These are phyloP conservation scores for Drosophila pachea DNA, from an alignment of 1,140 invertebrate species.

Conservation along the genomic window DNA sequence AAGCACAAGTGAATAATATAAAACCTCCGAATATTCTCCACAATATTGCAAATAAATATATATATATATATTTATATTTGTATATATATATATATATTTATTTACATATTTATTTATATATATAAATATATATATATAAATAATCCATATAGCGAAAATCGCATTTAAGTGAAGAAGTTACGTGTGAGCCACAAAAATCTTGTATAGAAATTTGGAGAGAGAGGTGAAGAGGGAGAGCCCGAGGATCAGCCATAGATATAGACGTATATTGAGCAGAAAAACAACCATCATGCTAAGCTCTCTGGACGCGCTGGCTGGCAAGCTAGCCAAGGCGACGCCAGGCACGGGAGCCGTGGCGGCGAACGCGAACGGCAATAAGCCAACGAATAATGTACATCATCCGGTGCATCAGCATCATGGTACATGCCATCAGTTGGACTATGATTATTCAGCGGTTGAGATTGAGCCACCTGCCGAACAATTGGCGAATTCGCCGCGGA, in stretches of 20 bases:
- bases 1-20: not conserved
- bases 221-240: not conserved
- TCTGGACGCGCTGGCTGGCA: slow-evolving; percentile 88
- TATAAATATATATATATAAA: not conserved
- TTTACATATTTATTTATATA: not conserved
- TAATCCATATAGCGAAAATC: too few species aligned
- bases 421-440: slow-evolving; percentile 49
- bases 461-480: slow-evolving; percentile 69
- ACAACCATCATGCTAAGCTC: slow-evolving; percentile 84
- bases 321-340: slow-evolving; percentile 84
- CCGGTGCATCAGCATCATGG: slow-evolving; percentile 54
- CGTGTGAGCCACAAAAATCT: too few species aligned
- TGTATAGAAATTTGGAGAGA: not conserved
- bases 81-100: not conserved
- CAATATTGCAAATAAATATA: too few species aligned
- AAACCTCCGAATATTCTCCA: too few species aligned
- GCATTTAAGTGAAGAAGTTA: too few species aligned
- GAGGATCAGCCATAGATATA: not conserved
- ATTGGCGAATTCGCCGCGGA: slow-evolving; percentile 65
- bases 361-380: slow-evolving; percentile 52
- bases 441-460: slow-evolving; percentile 67
- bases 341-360: slow-evolving; percentile 60
- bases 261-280: not conserved
- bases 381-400: slow-evolving; percentile 48
- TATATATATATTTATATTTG: not conserved